Conservation (phyloP, 2,888 invertebrate genomes). For the Lysandra coridon region DNA sequence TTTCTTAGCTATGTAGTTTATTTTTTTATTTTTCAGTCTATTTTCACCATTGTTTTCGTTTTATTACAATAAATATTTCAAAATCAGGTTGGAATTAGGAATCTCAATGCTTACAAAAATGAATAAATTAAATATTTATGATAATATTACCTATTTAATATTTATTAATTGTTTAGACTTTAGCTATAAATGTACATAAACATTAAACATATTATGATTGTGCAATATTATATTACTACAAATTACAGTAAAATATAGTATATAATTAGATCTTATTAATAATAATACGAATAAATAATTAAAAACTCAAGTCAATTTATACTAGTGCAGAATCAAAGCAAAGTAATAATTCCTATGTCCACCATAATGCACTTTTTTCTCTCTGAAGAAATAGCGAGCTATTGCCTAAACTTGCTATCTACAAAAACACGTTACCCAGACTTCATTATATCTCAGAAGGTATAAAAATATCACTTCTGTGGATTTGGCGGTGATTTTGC, state of each 20-base stretch:
- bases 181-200: constrained; percentile 5
- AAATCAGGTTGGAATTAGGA: neutral
- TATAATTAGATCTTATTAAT: neutral
- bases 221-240: neutral
- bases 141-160: neutral
- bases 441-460: neutral
- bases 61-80: no score
- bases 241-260: neutral
- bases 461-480: neutral
- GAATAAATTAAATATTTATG: neutral
- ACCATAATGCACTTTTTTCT: neutral
- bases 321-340: neutral
- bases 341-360: neutral
- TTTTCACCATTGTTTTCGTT: no score
- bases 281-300: neutral
- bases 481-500: neutral
- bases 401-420: neutral
- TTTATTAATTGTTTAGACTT: neutral
- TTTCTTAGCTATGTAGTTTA: neutral
- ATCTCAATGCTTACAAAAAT: neutral
- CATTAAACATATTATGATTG: constrained; percentile 12
- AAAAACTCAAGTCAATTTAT: neutral
- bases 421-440: neutral
- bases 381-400: neutral
- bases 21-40: no score